Evolutionary conservation across 2,888 invertebrate species (phyloP), one percentile per base, ranked within the genome.

Genomic region (Eledona agricola): DNA sequence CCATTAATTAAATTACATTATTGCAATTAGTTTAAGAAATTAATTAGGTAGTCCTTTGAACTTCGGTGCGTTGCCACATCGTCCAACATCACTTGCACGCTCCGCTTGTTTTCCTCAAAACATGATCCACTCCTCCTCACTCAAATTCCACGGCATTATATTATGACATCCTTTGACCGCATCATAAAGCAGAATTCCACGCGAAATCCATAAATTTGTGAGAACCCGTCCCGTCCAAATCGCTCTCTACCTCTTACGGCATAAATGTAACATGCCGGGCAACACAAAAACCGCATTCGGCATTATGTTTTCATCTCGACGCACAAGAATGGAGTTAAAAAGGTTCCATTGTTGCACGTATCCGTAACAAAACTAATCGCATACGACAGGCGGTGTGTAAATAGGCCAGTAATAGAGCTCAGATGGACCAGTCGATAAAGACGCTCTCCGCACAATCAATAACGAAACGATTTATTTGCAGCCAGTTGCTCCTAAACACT

Each of bases 341-440:
- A 59, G 60, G 52, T 54, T 59, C 65, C 55, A 63, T 70, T 67
- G 66, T 69, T 62, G 64, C 58, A 57, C 56, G 57, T 67, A 70
- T 70, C 69, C 70, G 67, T 68, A 68, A 70, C 70, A 72, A 72
- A 66, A 64, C 66, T 73, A 73, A 72, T 72, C 69, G 65, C 56
- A 64, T 64, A 58, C 62, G 72, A 72, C 72, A 67, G 69, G 50
- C 64, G 64, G 67, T 70, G 72, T 71, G 68, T 71, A 72, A 72
- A 72, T 72, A 73, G 66, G 57, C 60, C 32, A 54, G 59, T 67
- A 69, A 69, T 67, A 59, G 64, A 64, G 61, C 60, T 64, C 63
- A 59, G 60, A 60, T 54, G 54, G 53, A 49, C 49, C 22, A 17
- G 7, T 40, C 58, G 42, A 51, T 51, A 43, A 37, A 46, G 34